These are phyloP conservation scores for Tinea trinotella DNA, from an alignment of 2,888 invertebrate species.

Conservation along the genomic window DNA sequence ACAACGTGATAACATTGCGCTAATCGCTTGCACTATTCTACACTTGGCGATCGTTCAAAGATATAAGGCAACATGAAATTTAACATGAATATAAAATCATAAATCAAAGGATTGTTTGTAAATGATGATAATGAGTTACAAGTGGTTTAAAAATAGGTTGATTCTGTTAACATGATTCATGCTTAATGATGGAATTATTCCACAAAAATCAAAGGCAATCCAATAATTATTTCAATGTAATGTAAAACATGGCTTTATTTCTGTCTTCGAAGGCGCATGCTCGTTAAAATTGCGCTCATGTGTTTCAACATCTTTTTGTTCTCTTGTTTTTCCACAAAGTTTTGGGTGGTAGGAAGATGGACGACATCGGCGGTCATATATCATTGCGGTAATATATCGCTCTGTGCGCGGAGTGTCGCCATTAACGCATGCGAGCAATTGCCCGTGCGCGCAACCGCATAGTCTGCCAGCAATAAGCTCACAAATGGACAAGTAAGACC, in stretches of 20 bases:
- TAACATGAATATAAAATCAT: too few relatives aligned
- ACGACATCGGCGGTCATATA: conserved; percentile 65
- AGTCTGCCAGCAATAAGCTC: conserved; percentile 50
- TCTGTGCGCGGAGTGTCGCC: conserved; percentile 67
- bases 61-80: too few relatives aligned
- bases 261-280: conserved; percentile 62
- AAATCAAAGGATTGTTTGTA: too few relatives aligned
- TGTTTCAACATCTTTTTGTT: conserved; percentile 50
- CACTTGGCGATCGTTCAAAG: background rate
- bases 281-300: conserved; percentile 59
- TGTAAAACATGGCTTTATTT: conserved; percentile 63
- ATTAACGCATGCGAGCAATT: conserved; percentile 67
- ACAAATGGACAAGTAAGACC: conserved; percentile 67
- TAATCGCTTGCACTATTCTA: conserved; percentile 32
- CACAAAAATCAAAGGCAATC: conserved; percentile 31
- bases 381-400: conserved; percentile 68
- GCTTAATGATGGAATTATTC: too few relatives aligned
- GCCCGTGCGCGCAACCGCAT: conserved; percentile 40
- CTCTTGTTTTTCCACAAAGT: conserved; percentile 62
- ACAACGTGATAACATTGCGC: conserved; percentile 66
- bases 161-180: too few relatives aligned
- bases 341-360: conserved; percentile 71
- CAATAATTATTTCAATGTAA: conserved; percentile 59
- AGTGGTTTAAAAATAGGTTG: too few relatives aligned
- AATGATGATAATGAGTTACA: too few relatives aligned